Evolutionary conservation across 1,140 invertebrate species (phyloP).

Genomic region (Lerema accius): DNA sequence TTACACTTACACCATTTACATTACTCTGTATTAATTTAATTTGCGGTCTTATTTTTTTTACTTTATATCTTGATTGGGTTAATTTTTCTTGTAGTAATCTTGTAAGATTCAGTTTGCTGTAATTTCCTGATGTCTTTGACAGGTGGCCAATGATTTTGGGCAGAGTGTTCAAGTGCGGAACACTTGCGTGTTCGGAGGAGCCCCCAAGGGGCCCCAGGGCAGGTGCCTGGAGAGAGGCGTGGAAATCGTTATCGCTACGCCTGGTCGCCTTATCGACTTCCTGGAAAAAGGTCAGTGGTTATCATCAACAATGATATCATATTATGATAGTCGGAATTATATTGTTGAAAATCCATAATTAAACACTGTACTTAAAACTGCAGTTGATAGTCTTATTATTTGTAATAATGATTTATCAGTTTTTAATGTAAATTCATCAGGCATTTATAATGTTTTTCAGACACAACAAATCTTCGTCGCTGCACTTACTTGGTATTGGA

Average conservation of each 20-base stretch:
- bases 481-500: conserved; percentile 97
- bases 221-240: conserved; percentile 90
- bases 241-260: conserved; percentile 94
- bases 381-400: too few relatives aligned
- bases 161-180: conserved; percentile 89
- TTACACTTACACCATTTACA: too few relatives aligned
- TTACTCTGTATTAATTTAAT: background rate
- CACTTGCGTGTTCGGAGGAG: conserved; percentile 95
- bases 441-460: too few relatives aligned
- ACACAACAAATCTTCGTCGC: conserved; percentile 92
- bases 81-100: background rate
- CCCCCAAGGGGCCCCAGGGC: conserved; percentile 92
- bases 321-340: too few relatives aligned
- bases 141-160: conserved; percentile 94
- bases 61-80: background rate
- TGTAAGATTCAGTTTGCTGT: conserved; percentile 1
- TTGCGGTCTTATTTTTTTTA: conserved; percentile 1
- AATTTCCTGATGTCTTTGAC: too few relatives aligned
- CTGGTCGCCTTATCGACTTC: conserved; percentile 95
- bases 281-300: conserved; percentile 85
- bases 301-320: background rate
- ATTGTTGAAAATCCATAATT: too few relatives aligned
- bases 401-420: too few relatives aligned
- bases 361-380: too few relatives aligned
- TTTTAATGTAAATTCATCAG: too few relatives aligned